Percentiles rank a stretch among this genome's conserved stretches.
Evolutionary conservation across 2,888 invertebrate species (phyloP).

Genomic region (Cryptops parisi): DNA sequence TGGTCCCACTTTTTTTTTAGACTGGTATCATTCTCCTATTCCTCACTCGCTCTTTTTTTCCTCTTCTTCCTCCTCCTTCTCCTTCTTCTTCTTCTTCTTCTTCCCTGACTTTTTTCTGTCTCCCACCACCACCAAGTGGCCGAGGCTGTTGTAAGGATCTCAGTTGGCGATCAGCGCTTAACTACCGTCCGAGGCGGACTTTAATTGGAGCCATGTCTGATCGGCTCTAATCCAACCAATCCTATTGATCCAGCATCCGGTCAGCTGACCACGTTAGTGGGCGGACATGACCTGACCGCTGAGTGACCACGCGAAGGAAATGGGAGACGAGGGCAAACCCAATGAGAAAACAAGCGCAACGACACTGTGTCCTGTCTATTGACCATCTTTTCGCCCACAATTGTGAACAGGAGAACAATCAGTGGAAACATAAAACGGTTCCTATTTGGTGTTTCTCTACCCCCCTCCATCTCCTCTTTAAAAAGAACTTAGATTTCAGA

Average conservation of each 20-base stretch:
- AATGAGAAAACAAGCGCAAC: background rate
- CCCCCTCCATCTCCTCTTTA: too few relatives aligned
- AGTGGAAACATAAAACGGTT: too few relatives aligned
- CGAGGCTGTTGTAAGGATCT: background rate
- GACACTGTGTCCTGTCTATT: too few relatives aligned
- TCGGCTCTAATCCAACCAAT: background rate
- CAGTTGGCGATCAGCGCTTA: background rate
- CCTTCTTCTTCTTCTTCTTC: background rate
- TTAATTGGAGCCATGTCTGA: background rate
- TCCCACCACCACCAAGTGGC: too few relatives aligned
- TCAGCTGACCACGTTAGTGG: background rate
- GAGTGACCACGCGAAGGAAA: background rate
- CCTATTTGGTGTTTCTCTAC: too few relatives aligned
- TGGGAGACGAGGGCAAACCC: background rate
- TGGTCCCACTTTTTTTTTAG: too few relatives aligned
- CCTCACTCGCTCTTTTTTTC: too few relatives aligned
- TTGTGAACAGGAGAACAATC: too few relatives aligned
- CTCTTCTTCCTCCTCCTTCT: background rate
- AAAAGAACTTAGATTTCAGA: background rate
- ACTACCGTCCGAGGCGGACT: background rate
- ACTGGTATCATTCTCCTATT: too few relatives aligned
- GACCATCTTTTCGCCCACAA: too few relatives aligned
- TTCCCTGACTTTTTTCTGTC: background rate
- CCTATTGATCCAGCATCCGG: background rate
- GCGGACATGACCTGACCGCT: background rate